Evolutionary conservation across 1,140 invertebrate species (phyloP).

Genomic region (Venturia canescens): DNA sequence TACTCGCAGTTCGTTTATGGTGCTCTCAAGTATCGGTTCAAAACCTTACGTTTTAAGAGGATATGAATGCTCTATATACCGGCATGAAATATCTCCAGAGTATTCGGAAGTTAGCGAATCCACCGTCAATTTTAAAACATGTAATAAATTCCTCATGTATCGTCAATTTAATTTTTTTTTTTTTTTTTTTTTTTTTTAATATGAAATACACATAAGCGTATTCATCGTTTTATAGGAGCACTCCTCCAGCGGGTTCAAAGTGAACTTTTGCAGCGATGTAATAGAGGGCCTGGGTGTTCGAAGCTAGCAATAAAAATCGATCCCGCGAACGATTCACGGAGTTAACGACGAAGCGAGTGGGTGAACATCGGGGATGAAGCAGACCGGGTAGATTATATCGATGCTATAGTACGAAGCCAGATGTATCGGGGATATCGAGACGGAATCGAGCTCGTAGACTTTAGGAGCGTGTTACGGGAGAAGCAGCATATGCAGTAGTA

Average conservation of each 20-base stretch:
- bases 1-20: background rate
- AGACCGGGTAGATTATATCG: conserved; percentile 1
- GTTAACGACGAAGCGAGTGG: conserved; percentile 24
- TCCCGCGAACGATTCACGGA: conserved; percentile 1
- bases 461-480: conserved; percentile 2
- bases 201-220: background rate
- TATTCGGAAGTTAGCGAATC: no score
- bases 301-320: conserved; percentile 32
- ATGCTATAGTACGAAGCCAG: conserved; percentile 8
- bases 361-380: conserved; percentile 17
- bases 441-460: conserved; percentile 35
- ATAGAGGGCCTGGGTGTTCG: background rate
- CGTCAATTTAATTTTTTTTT: background rate
- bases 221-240: background rate
- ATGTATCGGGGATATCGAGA: conserved; percentile 32
- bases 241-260: background rate
- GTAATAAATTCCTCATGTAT: background rate
- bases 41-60: background rate
- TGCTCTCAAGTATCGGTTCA: background rate
- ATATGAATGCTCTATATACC: no score
- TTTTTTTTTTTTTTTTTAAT: background rate
- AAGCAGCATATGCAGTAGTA: conserved; percentile 6
- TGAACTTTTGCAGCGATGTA: background rate
- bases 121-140: background rate
- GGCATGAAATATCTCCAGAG: no score